These are phyloP conservation scores for Mythimna lalbum DNA, from an alignment of 2,888 invertebrate species.

Conservation along the genomic window DNA sequence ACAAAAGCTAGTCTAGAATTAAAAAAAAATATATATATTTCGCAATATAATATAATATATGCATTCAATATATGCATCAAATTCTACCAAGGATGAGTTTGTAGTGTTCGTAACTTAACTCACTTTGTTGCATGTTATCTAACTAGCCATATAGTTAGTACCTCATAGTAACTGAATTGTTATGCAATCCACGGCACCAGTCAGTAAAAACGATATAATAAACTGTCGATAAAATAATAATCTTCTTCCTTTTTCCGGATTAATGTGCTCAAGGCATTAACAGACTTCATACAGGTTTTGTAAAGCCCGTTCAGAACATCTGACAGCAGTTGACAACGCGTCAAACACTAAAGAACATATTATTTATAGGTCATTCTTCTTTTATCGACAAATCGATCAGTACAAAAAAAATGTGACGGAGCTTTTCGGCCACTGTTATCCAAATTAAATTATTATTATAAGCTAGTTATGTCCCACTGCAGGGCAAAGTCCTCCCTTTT, in stretches of 20 bases:
- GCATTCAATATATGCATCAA: no score
- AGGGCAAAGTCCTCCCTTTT: no score
- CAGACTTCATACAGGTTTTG: slow-evolving; percentile 32
- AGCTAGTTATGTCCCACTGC: no score
- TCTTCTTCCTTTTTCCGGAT: slow-evolving; percentile 48
- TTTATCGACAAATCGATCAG: no score
- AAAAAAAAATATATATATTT: no score
- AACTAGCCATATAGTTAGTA: background rate
- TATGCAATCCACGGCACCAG: background rate
- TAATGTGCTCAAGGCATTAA: slow-evolving; percentile 25
- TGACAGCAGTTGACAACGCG: slow-evolving; percentile 36
- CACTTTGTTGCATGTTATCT: background rate
- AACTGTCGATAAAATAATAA: slow-evolving; percentile 31
- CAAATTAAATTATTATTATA: no score
- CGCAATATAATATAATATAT: no score
- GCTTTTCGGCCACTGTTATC: no score
- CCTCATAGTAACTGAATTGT: background rate
- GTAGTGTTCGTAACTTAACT: background rate
- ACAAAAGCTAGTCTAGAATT: no score
- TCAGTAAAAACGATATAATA: slow-evolving; percentile 16
- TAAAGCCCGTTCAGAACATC: slow-evolving; percentile 3
- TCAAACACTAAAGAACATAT: slow-evolving; percentile 17
- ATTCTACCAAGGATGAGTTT: background rate
- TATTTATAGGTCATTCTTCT: slow-evolving; percentile 5
- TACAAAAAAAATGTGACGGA: no score